phyloP scores from a whole-genome alignment of 1,140 invertebrate species.

The Drosophila guanche region DNA sequence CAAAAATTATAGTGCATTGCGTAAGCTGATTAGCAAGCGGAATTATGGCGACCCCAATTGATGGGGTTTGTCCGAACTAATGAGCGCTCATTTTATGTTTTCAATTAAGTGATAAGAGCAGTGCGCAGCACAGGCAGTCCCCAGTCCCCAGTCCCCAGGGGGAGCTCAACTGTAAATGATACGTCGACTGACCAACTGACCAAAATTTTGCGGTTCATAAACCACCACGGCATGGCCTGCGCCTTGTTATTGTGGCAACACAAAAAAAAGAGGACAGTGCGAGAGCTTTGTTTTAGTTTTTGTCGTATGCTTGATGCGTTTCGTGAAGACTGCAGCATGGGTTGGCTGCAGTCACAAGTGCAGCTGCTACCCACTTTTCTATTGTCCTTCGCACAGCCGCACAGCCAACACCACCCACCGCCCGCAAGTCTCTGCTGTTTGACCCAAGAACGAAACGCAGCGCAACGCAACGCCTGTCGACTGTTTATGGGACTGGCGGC shows the following conservation, averaged over 20 bases:
- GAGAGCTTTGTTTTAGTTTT: not conserved
- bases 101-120: conserved; percentile 67
- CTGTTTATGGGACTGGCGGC: conserved; percentile 81
- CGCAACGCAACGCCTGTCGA: conserved; percentile 62
- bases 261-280: too few species aligned
- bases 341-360: conserved; percentile 20
- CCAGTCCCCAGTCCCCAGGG: not conserved
- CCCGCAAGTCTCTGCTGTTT: conserved; percentile 50
- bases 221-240: too few species aligned
- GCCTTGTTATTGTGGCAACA: conserved; percentile 14
- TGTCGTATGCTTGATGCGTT: conserved; percentile 37
- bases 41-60: conserved; percentile 13
- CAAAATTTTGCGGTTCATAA: too few species aligned
- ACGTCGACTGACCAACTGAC: not conserved
- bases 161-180: conserved; percentile 20
- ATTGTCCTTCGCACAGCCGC: not conserved
- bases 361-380: conserved; percentile 22
- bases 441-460: conserved; percentile 66
- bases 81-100: conserved; percentile 51
- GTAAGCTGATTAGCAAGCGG: conserved; percentile 64
- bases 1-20: conserved; percentile 36
- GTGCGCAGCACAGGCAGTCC: conserved; percentile 10
- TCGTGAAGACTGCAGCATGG: not conserved
- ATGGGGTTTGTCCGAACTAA: conserved; percentile 29
- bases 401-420: conserved; percentile 10